Base-by-base conservation (phyloP, 2,888 invertebrate species). In the Athalia cordata region DNA sequence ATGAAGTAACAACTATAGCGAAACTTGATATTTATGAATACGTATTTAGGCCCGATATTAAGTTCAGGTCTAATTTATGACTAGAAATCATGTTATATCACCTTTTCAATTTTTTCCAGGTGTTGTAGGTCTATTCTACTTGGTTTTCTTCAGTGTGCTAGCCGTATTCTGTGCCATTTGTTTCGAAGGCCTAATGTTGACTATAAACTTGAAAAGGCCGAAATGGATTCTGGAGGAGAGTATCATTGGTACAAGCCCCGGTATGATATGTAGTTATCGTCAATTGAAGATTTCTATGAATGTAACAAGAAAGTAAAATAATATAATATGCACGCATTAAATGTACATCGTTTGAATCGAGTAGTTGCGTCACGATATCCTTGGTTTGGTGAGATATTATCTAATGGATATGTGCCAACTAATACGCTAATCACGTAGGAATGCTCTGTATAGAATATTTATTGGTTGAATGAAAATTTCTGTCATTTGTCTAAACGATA, bases 131-230 rank as follows among this genome's bases (percentile, higher is more conserved):
- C 82, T 95, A 0, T 99, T 99, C 92, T 99, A 99, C 92, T 81
- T 93, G 65, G 93, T 97, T 82, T 99, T 98, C 93, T 99, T 98
- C 91, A 92, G 94, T 68, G 93, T 94, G 79, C 92, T 99, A 88
- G 95, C 95, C 13, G 93, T 95, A 6, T 91, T 99, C 86, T 98
- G 98, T 90, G 93, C 95, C 0, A 93, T 96, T 75, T 97, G 98
- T 90, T 94, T 98, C 93, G 94, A 95, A 80, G 95, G 95, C 0
- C 93, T 99, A 83, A 92, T 96, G 84, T 91, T 93, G 64, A 94
- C 95, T 0, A 87, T 98, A 80, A 93, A 94, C 81, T 89, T 93
- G 0, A 90, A 92, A n/a, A 92, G 92, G 81, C 98, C 98, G 0
- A 94, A 92, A 83, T 98, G 95, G 93, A 93, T 93, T 78, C 91